phyloP scores from a whole-genome alignment of 2,888 invertebrate species.

The Lacanobia oleracea region DNA sequence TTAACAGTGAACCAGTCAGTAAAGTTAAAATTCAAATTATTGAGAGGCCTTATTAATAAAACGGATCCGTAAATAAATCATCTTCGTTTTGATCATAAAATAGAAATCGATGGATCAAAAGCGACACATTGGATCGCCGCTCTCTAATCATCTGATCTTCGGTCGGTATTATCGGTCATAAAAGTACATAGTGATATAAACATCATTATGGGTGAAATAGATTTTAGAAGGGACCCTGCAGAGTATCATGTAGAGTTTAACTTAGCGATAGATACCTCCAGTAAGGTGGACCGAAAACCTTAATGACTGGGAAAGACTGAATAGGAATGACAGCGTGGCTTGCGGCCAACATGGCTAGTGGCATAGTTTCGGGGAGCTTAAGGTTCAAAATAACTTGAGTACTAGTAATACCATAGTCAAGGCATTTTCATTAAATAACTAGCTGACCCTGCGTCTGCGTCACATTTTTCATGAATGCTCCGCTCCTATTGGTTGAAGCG shows the following conservation, averaged over 20 bases:
- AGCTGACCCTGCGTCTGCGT: too few relatives aligned
- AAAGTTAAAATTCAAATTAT: conserved; percentile 27
- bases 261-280: not conserved
- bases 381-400: too few relatives aligned
- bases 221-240: not conserved
- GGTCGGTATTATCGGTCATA: conserved; percentile 41
- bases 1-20: conserved; percentile 22
- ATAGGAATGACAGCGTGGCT: too few relatives aligned
- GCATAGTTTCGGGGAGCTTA: too few relatives aligned
- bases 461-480: too few relatives aligned
- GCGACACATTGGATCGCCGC: conserved; percentile 45
- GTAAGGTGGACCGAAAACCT: not conserved
- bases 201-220: not conserved
- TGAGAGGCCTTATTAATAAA: conserved; percentile 38
- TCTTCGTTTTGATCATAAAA: conserved; percentile 44
- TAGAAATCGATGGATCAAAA: conserved; percentile 59
- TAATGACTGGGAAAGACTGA: not conserved
- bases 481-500: too few relatives aligned
- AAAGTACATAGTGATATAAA: conserved; percentile 40
- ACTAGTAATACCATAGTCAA: too few relatives aligned
- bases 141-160: conserved; percentile 43
- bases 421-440: too few relatives aligned
- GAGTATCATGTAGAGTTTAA: too few relatives aligned
- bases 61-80: conserved; percentile 55
- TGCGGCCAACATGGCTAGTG: too few relatives aligned